Base-by-base conservation (phyloP, 2,113 vertebrate genomes). In the Melanocharis versteri region DNA sequence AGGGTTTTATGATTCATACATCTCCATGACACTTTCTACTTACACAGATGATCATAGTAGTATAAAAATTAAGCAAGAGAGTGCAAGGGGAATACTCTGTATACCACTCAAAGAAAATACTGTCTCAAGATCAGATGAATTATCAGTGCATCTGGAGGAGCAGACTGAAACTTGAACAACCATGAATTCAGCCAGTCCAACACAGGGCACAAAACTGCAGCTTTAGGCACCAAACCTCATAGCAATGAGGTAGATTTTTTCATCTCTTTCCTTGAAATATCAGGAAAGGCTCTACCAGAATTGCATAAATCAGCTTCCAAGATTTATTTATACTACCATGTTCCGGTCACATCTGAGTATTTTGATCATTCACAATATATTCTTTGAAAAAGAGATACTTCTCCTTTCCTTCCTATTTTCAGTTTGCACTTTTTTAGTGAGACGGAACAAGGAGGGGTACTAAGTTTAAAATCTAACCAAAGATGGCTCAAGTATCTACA, bases 231-330 rank as follows among this genome's bases (percentile, higher is more conserved):
- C 0, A 75, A 40, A 40, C 10, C 30, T 65, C 20, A n/a, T 3
- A 13, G 24, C 13, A 66, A 6, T 13, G 50, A 48, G 2, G 10
- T 40, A 9, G 3, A 3, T 0, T 8, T 42, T 19, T n/a, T 16
- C 5, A 50, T 31, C 21, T 50, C 51, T 58, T 42, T 66, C 51
- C 11, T 66, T 50, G 31, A 50, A 57, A 61, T 24, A 35, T 13
- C 20, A 44, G 30, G 27, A 35, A 50, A 57, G 6, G 4, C 3
- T 42, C 11, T 9, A 42, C 16, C 8, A 40, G 61, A 35, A 42
- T 50, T 50, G 26, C 20, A 20, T n/a, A 65, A 75, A 40, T 48
- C 35, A 24, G 21, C 31, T 33, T 27, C 37, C 44, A 35, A 26
- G 26, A 18, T 50, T 57, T 42, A 26, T n/a, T 26, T 50, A 1